A percentile compares a stretch with the other conserved stretches of the same genome.
Conservation (phyloP, 1,140 invertebrate species). For the Lutraria rhynchaena region DNA sequence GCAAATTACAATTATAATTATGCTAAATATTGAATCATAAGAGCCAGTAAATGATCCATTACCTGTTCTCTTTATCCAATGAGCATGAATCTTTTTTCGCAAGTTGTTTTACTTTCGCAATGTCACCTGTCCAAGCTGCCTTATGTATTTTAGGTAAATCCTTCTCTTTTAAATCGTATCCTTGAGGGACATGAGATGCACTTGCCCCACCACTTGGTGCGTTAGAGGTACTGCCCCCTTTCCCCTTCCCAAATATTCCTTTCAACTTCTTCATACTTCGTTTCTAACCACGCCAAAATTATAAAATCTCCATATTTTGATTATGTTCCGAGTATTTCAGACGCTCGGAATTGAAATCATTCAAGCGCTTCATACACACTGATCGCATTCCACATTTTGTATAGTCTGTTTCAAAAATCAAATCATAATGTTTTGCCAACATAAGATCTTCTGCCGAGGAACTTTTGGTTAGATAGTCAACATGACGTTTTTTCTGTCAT, state of each 20-base stretch:
- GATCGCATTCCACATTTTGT: slow-evolving; percentile 15
- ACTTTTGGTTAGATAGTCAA: too few relatives aligned
- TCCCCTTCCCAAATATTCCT: slow-evolving; percentile 34
- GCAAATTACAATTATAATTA: too few relatives aligned
- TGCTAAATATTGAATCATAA: too few relatives aligned
- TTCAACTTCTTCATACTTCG: slow-evolving; percentile 57
- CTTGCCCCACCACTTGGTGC: not conserved
- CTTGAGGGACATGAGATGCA: not conserved
- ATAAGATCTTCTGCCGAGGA: too few relatives aligned
- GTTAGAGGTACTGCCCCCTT: not conserved
- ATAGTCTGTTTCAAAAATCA: slow-evolving; percentile 22
- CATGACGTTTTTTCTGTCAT: too few relatives aligned
- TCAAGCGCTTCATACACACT: not conserved
- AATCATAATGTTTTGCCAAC: too few relatives aligned
- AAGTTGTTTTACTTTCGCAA: slow-evolving; percentile 76
- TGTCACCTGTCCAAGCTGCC: slow-evolving; percentile 73
- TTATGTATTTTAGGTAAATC: slow-evolving; percentile 79
- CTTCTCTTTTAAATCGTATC: slow-evolving; percentile 74
- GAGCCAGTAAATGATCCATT: too few relatives aligned
- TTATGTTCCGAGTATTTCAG: not conserved
- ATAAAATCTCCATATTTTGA: slow-evolving; percentile 45
- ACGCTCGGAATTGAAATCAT: slow-evolving; percentile 29
- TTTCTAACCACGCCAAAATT: slow-evolving; percentile 60
- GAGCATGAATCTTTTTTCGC: slow-evolving; percentile 75
- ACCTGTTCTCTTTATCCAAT: slow-evolving; percentile 79